These are phyloP conservation scores for Condylura cristata DNA, from an alignment of 2,113 vertebrate species.

Conservation along the genomic window DNA sequence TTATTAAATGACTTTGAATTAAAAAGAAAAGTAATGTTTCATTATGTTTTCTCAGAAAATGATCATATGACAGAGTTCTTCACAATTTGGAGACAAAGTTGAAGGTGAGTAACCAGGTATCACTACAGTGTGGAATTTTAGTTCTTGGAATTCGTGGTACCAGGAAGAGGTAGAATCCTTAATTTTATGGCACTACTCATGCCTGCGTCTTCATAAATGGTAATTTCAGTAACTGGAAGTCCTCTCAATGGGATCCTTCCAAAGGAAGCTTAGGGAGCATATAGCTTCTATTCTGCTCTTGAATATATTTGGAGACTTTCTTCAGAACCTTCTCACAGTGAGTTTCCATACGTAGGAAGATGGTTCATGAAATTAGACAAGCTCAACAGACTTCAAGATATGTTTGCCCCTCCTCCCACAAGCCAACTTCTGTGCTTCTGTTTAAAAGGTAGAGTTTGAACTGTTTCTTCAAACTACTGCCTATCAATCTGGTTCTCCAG, in stretches of 20 bases:
- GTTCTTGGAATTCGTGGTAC: constrained; percentile 85
- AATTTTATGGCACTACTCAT: constrained; percentile 86
- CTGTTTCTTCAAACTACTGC: constrained; percentile 97
- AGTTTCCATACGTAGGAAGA: constrained; percentile 98
- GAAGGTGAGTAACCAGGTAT: constrained; percentile 78
- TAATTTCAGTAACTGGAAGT: constrained; percentile 94
- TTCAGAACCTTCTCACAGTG: constrained; percentile 98
- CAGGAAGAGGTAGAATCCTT: constrained; percentile 77
- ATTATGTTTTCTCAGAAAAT: constrained; percentile 68
- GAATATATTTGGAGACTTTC: constrained; percentile 93
- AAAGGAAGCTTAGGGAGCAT: constrained; percentile 91
- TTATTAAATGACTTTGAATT: constrained; percentile 67
- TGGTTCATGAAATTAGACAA: constrained; percentile 96
- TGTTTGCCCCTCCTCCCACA: constrained; percentile 85
- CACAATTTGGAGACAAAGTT: constrained; percentile 80
- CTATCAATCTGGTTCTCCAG: constrained; percentile 91
- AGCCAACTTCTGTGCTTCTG: constrained; percentile 96
- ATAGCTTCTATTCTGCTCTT: constrained; percentile 95
- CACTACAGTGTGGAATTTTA: constrained; percentile 75
- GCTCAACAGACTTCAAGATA: constrained; percentile 97
- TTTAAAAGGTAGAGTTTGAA: constrained; percentile 93
- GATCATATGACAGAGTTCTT: constrained; percentile 72
- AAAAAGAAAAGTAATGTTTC: constrained; percentile 66
- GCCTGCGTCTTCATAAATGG: constrained; percentile 96
- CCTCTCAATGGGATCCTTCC: constrained; percentile 94